Percentiles rank a stretch among this genome's conserved stretches.
Evolutionary conservation across 2,113 vertebrate species (phyloP).

Genomic region (Chionis minor): DNA sequence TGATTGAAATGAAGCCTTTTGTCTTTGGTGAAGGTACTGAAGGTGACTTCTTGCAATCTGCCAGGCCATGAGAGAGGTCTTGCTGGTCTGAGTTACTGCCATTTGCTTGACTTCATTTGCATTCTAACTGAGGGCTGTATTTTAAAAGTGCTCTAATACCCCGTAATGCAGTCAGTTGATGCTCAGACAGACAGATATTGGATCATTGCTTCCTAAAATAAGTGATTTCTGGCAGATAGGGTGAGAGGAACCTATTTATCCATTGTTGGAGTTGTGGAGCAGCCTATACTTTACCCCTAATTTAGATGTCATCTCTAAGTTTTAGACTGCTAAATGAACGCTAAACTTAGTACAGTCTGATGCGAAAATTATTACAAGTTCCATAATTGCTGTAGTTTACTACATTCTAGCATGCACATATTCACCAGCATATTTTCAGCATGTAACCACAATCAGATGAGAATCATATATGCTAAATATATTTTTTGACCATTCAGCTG

Average conservation of each 20-base stretch:
- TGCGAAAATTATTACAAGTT: background rate
- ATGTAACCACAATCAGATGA: background rate
- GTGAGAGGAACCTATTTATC: background rate
- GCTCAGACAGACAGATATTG: background rate
- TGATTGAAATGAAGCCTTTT: background rate
- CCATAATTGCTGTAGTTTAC: background rate
- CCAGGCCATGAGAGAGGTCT: background rate
- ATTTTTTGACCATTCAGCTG: background rate
- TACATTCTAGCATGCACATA: background rate
- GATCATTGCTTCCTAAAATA: background rate
- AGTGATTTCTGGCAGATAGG: background rate
- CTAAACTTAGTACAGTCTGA: background rate
- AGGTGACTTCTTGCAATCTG: background rate
- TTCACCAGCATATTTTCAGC: background rate
- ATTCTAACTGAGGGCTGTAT: background rate
- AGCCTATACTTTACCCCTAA: background rate
- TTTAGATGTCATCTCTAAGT: background rate
- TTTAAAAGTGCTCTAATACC: background rate
- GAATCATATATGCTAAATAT: background rate
- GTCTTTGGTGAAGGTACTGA: background rate
- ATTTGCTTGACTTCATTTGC: background rate
- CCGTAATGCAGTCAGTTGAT: background rate
- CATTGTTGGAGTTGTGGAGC: accelerated
- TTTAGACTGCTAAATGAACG: background rate
- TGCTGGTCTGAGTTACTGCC: background rate